Conservation (phyloP, 2,113 vertebrate species). For the Scartelaos histophorus region DNA sequence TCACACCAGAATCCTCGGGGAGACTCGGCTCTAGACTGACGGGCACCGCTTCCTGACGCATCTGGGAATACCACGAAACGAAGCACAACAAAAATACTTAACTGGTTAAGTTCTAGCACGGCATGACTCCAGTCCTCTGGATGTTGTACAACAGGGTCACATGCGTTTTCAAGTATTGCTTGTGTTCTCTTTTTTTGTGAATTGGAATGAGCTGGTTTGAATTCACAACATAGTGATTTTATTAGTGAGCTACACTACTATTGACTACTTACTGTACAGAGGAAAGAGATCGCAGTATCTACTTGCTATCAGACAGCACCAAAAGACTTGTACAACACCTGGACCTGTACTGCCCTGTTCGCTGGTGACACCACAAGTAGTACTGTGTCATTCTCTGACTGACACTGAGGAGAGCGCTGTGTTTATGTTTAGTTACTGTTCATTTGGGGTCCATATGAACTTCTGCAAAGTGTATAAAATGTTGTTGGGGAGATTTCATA, state of each 20-base stretch:
- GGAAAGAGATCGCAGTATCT: conserved; percentile 21
- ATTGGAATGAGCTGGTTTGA: conserved; percentile 47
- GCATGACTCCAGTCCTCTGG: conserved; percentile 51
- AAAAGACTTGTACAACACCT: conserved; percentile 51
- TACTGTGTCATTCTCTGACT: conserved; percentile 40
- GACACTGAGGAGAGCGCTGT: conserved; percentile 46
- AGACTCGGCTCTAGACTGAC: conserved; percentile 43
- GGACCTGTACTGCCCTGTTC: conserved; percentile 14
- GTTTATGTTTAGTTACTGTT: conserved; percentile 49
- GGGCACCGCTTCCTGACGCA: conserved; percentile 42
- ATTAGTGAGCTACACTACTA: conserved; percentile 50
- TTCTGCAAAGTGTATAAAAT: conserved; percentile 38
- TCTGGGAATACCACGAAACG: conserved; percentile 54
- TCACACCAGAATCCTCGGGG: conserved; percentile 38
- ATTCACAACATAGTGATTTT: conserved; percentile 37
- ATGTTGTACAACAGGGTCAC: conserved; percentile 57
- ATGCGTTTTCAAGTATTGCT: conserved; percentile 69
- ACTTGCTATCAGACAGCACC: conserved; percentile 32
- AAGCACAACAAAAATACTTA: conserved; percentile 62
- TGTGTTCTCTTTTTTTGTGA: conserved; percentile 35
- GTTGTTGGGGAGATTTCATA: conserved; percentile 32
- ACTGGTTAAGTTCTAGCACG: conserved; percentile 54
- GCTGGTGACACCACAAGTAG: conserved; percentile 34
- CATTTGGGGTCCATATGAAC: conserved; percentile 65
- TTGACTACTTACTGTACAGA: conserved; percentile 44